Evolutionary conservation across 2,888 invertebrate genomes (phyloP).

Genomic region (Melipona beecheii): DNA sequence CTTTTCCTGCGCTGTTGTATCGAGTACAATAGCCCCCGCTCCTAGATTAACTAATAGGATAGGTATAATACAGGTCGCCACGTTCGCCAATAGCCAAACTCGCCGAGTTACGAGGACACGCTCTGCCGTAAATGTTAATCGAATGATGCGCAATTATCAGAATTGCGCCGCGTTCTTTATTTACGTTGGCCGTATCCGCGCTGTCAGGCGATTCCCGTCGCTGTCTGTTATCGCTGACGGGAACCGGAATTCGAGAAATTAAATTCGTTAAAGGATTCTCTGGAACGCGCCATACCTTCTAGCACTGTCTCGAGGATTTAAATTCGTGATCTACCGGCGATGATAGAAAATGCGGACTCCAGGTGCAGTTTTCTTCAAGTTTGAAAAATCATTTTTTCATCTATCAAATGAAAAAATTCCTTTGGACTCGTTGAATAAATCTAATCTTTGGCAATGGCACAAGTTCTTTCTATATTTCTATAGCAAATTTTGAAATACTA

Average conservation of each 20-base stretch:
- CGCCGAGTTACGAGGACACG: neutral
- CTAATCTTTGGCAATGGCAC: too few species aligned
- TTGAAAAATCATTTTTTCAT: too few species aligned
- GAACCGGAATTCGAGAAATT: neutral
- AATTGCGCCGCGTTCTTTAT: neutral
- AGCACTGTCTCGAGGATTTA: neutral
- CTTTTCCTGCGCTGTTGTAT: slow-evolving; percentile 12
- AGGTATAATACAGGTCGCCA: slow-evolving; percentile 26
- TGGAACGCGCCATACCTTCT: neutral
- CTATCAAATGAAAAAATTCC: too few species aligned
- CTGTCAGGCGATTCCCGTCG: neutral
- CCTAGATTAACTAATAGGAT: slow-evolving; percentile 45
- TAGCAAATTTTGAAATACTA: too few species aligned
- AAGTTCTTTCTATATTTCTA: too few species aligned
- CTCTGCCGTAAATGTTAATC: slow-evolving; percentile 26
- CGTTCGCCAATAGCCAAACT: slow-evolving; percentile 10
- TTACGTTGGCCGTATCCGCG: neutral
- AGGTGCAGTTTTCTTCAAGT: too few species aligned
- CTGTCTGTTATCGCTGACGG: neutral
- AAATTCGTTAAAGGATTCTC: neutral
- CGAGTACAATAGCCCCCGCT: neutral
- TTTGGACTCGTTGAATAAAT: too few species aligned
- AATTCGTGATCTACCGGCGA: neutral
- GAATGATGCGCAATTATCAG: slow-evolving; percentile 1
- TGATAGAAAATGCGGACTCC: neutral